phyloP scores from a whole-genome alignment of 2,113 vertebrate genomes.

The Psilopsiagon aurifrons region DNA sequence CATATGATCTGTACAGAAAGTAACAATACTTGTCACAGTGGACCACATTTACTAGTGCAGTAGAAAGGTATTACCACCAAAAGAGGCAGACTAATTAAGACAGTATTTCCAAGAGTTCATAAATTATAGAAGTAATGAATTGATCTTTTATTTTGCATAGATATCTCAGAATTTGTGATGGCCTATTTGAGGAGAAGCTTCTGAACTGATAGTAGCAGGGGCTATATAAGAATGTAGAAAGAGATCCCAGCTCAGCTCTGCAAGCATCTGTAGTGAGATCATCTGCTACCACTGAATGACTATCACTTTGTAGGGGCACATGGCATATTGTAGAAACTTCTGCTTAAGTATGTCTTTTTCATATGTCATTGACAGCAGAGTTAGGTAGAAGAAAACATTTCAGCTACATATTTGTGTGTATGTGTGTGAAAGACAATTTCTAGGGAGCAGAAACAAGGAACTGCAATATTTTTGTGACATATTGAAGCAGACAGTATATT shows the following conservation, averaged over 20 bases:
- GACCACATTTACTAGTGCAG: background rate
- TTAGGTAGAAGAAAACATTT: background rate
- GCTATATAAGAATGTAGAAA: background rate
- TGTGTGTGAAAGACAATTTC: background rate
- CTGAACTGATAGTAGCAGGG: background rate
- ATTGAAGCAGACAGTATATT: background rate
- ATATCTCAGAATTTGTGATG: background rate
- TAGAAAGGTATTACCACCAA: background rate
- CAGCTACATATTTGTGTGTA: background rate
- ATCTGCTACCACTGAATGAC: background rate
- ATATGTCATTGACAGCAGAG: background rate
- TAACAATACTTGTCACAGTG: background rate
- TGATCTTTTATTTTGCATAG: background rate
- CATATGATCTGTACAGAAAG: background rate
- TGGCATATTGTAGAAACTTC: background rate
- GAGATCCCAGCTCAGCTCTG: background rate
- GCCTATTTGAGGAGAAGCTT: background rate
- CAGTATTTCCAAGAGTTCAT: background rate
- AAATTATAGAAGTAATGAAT: background rate
- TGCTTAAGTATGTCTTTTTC: background rate
- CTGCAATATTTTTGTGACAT: background rate
- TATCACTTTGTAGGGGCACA: background rate
- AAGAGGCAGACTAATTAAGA: background rate
- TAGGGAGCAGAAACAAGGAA: background rate
- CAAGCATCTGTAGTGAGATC: background rate